phyloP scores from a whole-genome alignment of 64 coral and sea anemone species.

The Dendronephthya gigantea region DNA sequence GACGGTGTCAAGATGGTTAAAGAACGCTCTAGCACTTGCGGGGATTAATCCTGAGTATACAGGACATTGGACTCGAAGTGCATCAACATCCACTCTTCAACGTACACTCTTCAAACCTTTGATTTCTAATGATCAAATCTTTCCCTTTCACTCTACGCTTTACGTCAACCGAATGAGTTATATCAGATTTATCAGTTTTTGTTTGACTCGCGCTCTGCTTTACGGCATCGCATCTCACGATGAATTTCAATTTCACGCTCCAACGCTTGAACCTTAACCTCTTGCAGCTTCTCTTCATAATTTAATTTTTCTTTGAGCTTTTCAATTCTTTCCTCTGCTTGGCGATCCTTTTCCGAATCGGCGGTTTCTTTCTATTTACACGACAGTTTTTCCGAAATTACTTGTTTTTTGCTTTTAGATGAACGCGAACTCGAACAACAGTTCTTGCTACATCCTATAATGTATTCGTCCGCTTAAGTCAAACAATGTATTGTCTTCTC shows the following conservation, averaged over 20 bases:
- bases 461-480: not conserved
- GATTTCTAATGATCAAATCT: not conserved
- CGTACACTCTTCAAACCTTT: not conserved
- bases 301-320: no score
- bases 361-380: not conserved
- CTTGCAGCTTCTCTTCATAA: no score
- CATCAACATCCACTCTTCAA: no score
- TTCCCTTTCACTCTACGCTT: not conserved
- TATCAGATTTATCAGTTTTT: no score
- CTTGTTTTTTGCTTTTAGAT: not conserved
- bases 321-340: no score
- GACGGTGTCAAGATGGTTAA: not conserved
- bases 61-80: not conserved
- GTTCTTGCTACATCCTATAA: not conserved
- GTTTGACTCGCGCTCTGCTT: no score
- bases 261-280: no score
- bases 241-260: no score
- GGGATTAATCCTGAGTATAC: slow-evolving; percentile 15
- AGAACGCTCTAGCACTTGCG: slow-evolving; percentile 10
- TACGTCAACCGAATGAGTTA: no score
- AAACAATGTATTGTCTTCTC: not conserved
- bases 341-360: not conserved
- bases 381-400: not conserved
- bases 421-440: not conserved
- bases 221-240: no score